Percentiles rank a stretch among this genome's conserved stretches.
Evolutionary conservation across 2,888 invertebrate genomes (phyloP).

Genomic region (Cynaeus angustus): DNA sequence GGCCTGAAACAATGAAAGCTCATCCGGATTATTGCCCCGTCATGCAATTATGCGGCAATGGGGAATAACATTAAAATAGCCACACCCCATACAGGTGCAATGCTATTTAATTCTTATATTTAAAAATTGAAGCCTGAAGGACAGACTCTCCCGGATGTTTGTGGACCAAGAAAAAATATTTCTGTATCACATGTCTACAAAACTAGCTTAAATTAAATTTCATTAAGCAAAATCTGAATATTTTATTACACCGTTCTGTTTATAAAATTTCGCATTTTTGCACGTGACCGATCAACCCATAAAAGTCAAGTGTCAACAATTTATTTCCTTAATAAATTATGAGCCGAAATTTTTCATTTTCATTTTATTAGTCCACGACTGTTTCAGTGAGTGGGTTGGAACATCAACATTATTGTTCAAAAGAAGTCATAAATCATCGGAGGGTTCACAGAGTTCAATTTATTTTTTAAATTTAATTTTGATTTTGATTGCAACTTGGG

Average conservation of each 20-base stretch:
- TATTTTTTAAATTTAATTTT: neutral
- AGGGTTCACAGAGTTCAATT: neutral
- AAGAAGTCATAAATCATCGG: neutral
- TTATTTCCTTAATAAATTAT: constrained; percentile 4
- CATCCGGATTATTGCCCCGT: constrained; percentile 8
- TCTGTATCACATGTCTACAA: too few relatives aligned
- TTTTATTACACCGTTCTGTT: too few relatives aligned
- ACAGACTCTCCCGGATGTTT: constrained; percentile 3
- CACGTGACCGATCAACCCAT: neutral
- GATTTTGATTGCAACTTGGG: neutral
- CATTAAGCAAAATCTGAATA: too few relatives aligned
- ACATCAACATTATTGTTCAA: neutral
- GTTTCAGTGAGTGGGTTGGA: neutral
- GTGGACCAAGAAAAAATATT: too few relatives aligned
- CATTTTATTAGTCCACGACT: neutral
- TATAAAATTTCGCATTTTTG: too few relatives aligned
- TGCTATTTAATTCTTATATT: neutral
- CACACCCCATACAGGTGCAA: constrained; percentile 13
- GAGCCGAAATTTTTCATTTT: constrained; percentile 1
- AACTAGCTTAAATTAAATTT: too few relatives aligned
- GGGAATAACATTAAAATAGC: constrained; percentile 1
- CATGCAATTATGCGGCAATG: constrained; percentile 10
- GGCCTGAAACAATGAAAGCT: neutral
- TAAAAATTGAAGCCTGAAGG: neutral
- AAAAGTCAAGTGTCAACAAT: neutral